A percentile compares a stretch with the other conserved stretches of the same genome.
Conservation (phyloP, 2,888 invertebrate genomes). For the Drosophila demipolita region DNA sequence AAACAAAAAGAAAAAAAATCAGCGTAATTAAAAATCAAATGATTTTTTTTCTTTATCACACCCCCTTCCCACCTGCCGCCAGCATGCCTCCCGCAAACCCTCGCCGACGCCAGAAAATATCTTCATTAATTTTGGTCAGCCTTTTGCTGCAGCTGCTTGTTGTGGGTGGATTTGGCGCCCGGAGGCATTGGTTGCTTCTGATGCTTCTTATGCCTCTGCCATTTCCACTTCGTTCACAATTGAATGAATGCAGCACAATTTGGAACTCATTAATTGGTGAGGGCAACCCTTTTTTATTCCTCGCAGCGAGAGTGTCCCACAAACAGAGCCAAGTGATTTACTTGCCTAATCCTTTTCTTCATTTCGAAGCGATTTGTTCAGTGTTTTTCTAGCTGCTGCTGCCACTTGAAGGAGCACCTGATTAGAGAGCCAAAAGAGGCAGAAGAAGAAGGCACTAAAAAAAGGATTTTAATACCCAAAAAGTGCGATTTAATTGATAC, state of each 20-base stretch:
- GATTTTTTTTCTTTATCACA: conserved; percentile 59
- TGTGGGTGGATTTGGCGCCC: conserved; percentile 7
- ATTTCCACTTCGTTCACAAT: conserved; percentile 53
- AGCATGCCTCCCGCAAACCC: conserved; percentile 24
- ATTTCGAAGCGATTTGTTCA: conserved; percentile 63
- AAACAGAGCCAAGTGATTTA: conserved; percentile 73
- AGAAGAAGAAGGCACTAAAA: background rate
- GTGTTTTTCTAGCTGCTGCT: conserved; percentile 30
- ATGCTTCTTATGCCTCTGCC: background rate
- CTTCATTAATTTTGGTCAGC: conserved; percentile 77
- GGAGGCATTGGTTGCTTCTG: conserved; percentile 1
- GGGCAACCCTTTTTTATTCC: conserved; percentile 62
- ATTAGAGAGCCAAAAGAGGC: conserved; percentile 31
- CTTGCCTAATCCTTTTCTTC: conserved; percentile 76
- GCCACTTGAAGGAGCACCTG: conserved; percentile 71
- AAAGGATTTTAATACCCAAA: background rate
- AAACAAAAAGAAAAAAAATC: conserved; percentile 69
- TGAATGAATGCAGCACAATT: conserved; percentile 77
- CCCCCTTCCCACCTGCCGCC: background rate
- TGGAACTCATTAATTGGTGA: conserved; percentile 79
- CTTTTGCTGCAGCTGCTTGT: conserved; percentile 56
- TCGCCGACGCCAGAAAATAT: conserved; percentile 69
- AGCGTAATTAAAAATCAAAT: conserved; percentile 80
- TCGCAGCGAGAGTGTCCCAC: conserved; percentile 53
- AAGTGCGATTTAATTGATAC: conserved; percentile 52